These are phyloP conservation scores for Megalonaias nervosa DNA, from an alignment of 1,140 invertebrate genomes.

Conservation along the genomic window DNA sequence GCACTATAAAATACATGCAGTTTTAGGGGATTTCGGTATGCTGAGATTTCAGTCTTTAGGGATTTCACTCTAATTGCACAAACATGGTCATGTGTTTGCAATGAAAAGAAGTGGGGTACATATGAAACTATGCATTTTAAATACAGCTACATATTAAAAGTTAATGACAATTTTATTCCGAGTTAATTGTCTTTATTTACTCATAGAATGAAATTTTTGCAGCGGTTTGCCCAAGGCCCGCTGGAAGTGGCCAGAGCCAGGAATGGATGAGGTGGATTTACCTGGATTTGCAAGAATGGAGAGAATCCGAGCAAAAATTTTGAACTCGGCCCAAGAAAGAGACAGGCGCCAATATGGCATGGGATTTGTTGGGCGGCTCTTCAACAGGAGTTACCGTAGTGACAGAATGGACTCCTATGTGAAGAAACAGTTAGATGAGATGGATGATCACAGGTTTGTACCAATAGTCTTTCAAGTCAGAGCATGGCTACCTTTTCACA, in stretches of 20 bases:
- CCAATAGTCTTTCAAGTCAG: not conserved
- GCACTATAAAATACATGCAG: too few species aligned
- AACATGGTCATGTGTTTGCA: too few species aligned
- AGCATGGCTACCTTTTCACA: too few species aligned
- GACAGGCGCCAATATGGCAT: conserved; percentile 87
- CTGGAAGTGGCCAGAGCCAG: conserved; percentile 53
- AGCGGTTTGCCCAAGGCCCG: conserved; percentile 39
- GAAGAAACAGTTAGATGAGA: conserved; percentile 87
- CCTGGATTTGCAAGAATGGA: conserved; percentile 58
- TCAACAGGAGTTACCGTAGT: conserved; percentile 76
- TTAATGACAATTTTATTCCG: too few species aligned
- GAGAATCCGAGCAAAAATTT: conserved; percentile 78
- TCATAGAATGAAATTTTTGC: too few species aligned
- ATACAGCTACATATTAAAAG: too few species aligned
- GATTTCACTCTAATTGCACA: too few species aligned
- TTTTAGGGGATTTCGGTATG: too few species aligned
- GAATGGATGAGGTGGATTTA: conserved; percentile 51
- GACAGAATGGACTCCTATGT: conserved; percentile 77
- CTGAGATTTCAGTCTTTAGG: too few species aligned
- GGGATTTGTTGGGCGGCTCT: conserved; percentile 86
- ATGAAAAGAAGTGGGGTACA: too few species aligned
- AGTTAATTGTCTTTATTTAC: too few species aligned
- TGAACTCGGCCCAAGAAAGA: conserved; percentile 84
- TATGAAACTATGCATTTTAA: too few species aligned
- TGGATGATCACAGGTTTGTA: conserved; percentile 85